A percentile compares a stretch with the other conserved stretches of the same genome.
Conservation (phyloP, 2,797 vertebrate genomes). For the Pachyuromys duprasi region DNA sequence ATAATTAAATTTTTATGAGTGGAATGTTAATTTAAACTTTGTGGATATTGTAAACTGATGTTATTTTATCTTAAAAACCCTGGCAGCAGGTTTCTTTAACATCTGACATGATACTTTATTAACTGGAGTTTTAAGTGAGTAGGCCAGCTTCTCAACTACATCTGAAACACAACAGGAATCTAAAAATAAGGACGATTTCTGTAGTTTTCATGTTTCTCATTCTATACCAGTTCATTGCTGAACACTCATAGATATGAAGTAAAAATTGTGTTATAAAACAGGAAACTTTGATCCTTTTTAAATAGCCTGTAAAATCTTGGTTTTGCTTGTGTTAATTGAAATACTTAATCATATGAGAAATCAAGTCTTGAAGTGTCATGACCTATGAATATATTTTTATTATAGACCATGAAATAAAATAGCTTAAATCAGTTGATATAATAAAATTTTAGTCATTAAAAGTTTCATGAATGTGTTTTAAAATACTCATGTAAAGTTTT, state of each 20-base stretch:
- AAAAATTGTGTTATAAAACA: not conserved
- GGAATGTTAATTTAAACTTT: constrained; percentile 65
- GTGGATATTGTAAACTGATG: not conserved
- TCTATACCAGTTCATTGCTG: not conserved
- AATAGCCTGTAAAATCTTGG: not conserved
- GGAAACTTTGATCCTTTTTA: not conserved
- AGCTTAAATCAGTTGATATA: not conserved
- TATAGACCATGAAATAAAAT: not conserved
- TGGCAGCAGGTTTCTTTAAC: constrained; percentile 57
- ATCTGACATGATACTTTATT: constrained; percentile 1
- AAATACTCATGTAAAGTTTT: not conserved
- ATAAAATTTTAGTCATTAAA: not conserved
- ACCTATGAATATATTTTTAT: not conserved
- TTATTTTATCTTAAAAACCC: constrained; percentile 59
- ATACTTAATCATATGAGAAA: not conserved
- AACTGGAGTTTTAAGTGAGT: not conserved
- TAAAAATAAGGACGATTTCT: not conserved
- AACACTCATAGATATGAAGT: not conserved
- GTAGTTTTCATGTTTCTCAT: not conserved
- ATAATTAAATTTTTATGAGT: constrained; percentile 73
- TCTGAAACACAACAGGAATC: not conserved
- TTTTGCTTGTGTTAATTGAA: not conserved
- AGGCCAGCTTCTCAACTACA: not conserved
- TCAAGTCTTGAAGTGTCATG: not conserved
- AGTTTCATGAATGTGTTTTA: not conserved